Evolutionary conservation across 2,888 invertebrate species (phyloP).

Genomic region (Elegia similella): DNA sequence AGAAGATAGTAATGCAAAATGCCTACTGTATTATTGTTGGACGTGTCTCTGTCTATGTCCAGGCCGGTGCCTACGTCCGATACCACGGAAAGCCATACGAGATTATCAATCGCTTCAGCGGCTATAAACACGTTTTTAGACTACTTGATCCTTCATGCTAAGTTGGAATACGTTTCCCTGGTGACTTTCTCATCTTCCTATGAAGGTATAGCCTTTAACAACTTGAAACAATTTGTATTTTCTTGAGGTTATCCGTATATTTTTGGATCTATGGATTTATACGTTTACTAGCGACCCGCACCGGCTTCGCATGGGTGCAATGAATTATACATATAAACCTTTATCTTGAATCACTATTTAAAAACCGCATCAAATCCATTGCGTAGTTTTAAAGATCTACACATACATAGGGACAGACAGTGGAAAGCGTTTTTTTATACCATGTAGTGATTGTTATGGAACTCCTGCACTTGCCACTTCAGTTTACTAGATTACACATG

Average conservation of each 20-base stretch:
- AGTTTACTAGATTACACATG: too few species aligned
- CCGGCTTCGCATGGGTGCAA: too few species aligned
- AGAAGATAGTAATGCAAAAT: conserved; percentile 39
- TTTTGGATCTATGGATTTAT: too few species aligned
- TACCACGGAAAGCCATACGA: conserved; percentile 60
- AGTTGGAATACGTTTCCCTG: conserved; percentile 69
- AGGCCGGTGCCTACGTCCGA: conserved; percentile 64
- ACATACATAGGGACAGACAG: too few species aligned
- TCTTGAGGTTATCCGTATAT: neutral
- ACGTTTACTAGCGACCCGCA: too few species aligned
- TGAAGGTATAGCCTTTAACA: conserved; percentile 52
- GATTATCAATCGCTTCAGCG: conserved; percentile 59
- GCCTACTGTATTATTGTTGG: conserved; percentile 70
- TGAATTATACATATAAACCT: too few species aligned
- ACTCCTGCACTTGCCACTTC: too few species aligned
- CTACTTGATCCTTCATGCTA: conserved; percentile 63
- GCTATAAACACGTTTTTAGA: conserved; percentile 71
- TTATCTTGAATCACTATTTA: too few species aligned
- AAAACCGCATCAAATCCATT: too few species aligned
- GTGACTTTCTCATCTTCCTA: conserved; percentile 66
- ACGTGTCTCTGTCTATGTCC: conserved; percentile 72
- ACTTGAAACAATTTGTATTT: neutral
- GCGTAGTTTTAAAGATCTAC: too few species aligned
- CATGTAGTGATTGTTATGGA: too few species aligned
- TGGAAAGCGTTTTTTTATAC: too few species aligned